Percentiles rank a stretch among this genome's conserved stretches.
Evolutionary conservation across 2,888 invertebrate species (phyloP).

Genomic region (Germaria angustata): DNA sequence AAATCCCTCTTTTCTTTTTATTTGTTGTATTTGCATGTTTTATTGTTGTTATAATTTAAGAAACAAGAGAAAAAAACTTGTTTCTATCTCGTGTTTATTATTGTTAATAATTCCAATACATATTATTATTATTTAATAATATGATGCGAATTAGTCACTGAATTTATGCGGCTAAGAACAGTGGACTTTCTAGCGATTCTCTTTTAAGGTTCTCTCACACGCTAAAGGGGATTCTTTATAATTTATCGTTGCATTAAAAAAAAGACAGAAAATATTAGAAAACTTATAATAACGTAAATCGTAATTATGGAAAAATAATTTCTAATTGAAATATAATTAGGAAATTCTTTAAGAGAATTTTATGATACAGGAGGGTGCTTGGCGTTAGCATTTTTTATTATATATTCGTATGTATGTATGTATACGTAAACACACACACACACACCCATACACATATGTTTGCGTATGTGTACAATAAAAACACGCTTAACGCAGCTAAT

Average conservation of each 20-base stretch:
- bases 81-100: constrained; percentile 52
- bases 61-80: constrained; percentile 50
- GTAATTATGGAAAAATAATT: constrained; percentile 16
- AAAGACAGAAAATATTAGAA: neutral
- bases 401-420: no score
- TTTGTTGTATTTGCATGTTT: constrained; percentile 29
- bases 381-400: no score
- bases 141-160: constrained; percentile 46
- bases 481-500: no score
- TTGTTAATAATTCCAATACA: constrained; percentile 33
- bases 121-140: constrained; percentile 55
- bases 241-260: no score
- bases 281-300: neutral
- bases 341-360: constrained; percentile 5
- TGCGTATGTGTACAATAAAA: no score
- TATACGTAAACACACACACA: no score
- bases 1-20: constrained; percentile 41
- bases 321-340: neutral
- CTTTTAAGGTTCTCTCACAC: constrained; percentile 2
- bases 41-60: constrained; percentile 17
- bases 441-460: no score
- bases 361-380: constrained; percentile 22
- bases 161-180: neutral
- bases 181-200: constrained; percentile 19
- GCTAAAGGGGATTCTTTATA: neutral